phyloP scores from a whole-genome alignment of 2,888 invertebrate species.

The Teleogryllus oceanicus region DNA sequence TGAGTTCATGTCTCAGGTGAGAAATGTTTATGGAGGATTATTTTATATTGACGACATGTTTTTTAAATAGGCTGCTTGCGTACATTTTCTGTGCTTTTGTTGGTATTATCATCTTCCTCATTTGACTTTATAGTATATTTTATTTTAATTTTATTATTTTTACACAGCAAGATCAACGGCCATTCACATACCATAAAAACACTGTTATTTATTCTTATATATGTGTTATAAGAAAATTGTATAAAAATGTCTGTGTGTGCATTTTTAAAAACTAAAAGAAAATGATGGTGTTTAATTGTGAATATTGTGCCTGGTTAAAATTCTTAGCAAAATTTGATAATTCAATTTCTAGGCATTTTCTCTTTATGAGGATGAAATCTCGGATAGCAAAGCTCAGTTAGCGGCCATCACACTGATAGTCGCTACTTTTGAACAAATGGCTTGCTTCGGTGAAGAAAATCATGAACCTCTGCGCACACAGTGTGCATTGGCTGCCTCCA shows the following conservation, averaged over 20 bases:
- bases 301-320: not conserved
- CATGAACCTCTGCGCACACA: slow-evolving; percentile 94
- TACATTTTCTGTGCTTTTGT: too few species aligned
- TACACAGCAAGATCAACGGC: too few species aligned
- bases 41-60: too few species aligned
- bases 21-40: slow-evolving; percentile 22
- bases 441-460: slow-evolving; percentile 93
- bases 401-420: slow-evolving; percentile 94
- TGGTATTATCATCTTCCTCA: too few species aligned
- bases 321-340: slow-evolving; percentile 4
- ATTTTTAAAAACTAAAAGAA: not conserved
- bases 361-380: slow-evolving; percentile 96
- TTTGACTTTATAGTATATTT: too few species aligned
- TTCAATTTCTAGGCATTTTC: slow-evolving; percentile 73
- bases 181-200: too few species aligned
- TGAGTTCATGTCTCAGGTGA: slow-evolving; percentile 88
- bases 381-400: slow-evolving; percentile 93
- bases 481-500: slow-evolving; percentile 92
- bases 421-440: slow-evolving; percentile 91
- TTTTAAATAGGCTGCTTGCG: too few species aligned
- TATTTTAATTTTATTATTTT: too few species aligned
- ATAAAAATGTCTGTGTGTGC: not conserved
- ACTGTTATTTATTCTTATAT: not conserved
- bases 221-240: not conserved
- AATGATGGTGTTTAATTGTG: not conserved